Conservation (phyloP, 2,113 vertebrate genomes). For the Tragulus kanchil region DNA sequence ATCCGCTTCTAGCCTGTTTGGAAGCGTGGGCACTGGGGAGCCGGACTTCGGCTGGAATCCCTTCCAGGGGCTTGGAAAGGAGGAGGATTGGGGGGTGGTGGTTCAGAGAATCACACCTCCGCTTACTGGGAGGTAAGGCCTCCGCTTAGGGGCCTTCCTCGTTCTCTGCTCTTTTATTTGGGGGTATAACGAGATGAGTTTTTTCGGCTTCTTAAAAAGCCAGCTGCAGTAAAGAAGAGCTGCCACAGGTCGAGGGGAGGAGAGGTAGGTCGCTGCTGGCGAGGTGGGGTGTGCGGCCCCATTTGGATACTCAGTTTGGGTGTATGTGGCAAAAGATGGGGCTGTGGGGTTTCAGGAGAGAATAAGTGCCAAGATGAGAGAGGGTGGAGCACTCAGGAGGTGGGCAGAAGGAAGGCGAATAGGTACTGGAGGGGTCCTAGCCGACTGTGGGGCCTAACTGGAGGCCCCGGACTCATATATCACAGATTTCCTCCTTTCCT, state of each 20-base stretch:
- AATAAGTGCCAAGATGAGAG: neutral
- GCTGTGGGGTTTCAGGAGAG: neutral
- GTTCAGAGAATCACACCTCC: neutral
- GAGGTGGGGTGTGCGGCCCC: neutral
- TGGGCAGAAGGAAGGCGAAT: neutral
- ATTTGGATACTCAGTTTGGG: neutral
- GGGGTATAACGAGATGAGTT: constrained; percentile 56
- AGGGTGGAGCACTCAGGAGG: neutral
- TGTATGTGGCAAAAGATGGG: neutral
- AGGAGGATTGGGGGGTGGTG: neutral
- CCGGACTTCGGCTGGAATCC: constrained; percentile 62
- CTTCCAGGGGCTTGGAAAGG: neutral
- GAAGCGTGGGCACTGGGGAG: constrained; percentile 78
- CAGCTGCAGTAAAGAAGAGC: constrained; percentile 75
- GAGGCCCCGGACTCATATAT: neutral
- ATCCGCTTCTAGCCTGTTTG: constrained; percentile 85
- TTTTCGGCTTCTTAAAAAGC: constrained; percentile 60
- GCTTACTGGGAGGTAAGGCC: neutral
- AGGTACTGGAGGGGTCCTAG: neutral
- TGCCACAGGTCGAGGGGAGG: constrained; percentile 71
- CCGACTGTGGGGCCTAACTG: neutral
- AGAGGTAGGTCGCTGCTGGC: constrained; percentile 78
- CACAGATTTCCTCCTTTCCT: neutral
- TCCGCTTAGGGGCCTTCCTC: neutral
- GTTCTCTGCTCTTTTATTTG: neutral